A percentile compares a stretch with the other conserved stretches of the same genome.
Conservation (phyloP, 2,888 invertebrate genomes). For the Malachius bipustulatus region DNA sequence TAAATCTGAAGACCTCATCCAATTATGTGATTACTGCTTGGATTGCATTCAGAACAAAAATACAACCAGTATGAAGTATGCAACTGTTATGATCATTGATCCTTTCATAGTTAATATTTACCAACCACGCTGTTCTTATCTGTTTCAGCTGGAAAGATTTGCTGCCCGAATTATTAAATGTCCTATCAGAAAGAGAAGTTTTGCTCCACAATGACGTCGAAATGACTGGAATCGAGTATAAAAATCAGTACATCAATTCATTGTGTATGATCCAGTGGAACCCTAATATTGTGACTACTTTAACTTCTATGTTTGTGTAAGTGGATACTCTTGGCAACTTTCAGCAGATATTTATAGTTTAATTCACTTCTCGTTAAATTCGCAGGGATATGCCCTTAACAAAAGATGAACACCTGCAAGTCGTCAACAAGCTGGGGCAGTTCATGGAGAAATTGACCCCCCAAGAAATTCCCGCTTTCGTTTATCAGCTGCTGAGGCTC, state of each 20-base stretch:
- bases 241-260: conserved; percentile 45
- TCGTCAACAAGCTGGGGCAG: conserved; percentile 50
- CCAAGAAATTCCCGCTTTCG: conserved; percentile 52
- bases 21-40: conserved; percentile 44
- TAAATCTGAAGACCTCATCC: conserved; percentile 40
- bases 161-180: conserved; percentile 48
- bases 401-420: conserved; percentile 46
- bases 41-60: conserved; percentile 42
- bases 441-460: conserved; percentile 46
- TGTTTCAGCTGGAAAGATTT: conserved; percentile 56
- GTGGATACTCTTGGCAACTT: conserved; percentile 14
- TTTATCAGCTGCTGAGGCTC: conserved; percentile 53
- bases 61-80: conserved; percentile 5
- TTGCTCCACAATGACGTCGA: conserved; percentile 47
- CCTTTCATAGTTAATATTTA: too few species aligned
- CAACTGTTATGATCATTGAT: not conserved
- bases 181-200: conserved; percentile 41
- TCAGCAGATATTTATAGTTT: not conserved
- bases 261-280: conserved; percentile 51
- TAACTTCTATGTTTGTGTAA: conserved; percentile 58
- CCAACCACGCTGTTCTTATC: conserved; percentile 11
- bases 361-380: conserved; percentile 3
- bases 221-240: conserved; percentile 47
- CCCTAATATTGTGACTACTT: conserved; percentile 45
- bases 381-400: conserved; percentile 47